Base-by-base conservation (phyloP, 2,888 invertebrate species). In the Epinotia ramella region DNA sequence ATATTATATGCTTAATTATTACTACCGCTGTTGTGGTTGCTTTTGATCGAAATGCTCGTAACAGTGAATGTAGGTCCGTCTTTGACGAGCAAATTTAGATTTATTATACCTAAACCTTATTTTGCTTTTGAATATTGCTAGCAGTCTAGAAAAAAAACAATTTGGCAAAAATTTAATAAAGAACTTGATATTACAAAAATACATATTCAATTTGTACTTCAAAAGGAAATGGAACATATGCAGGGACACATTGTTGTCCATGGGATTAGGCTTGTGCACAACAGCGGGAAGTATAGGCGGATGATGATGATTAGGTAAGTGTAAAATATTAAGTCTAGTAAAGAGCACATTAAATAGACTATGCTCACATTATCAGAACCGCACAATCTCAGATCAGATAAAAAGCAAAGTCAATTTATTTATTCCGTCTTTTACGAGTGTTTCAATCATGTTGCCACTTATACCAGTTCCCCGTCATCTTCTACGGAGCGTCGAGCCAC, bases 401-500 rank as follows among this genome's bases (percentile, higher is more conserved):
- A 70, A 64, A 53, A 33, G 33, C 60, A 18, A 40, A 66, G 46
- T 73, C 60, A 67, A 49, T 57, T 72, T 60, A 62, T 76, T 70
- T 70, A 75, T 71, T 71, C 57, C 63, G 13, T 13, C 77, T 77
- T 79, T 80, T 79, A 81, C 78, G 79, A 78, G 73, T 60, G 62
- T 72, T 75, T 73, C 76, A 73, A 77, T 77, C 78, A 78, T 78
- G 76, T 77, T 77, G 77, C 77, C 78, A 78, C 79, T 80, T 79
- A 77, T 78, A 83, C 86, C 83, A 83, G 84, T 87, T 87, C 86
- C 87, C 86, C 81, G 79, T 84, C 80, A 80, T 84, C 85, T 84
- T 83, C 81, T 83, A 77, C 65, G 59, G 80, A 81, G 78, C 81
- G 81, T 73, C 78, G 78, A 84, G 82, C 80, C 82, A 83, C 84